These are phyloP conservation scores for Palaemon carinicauda DNA, from an alignment of 1,140 invertebrate genomes.

Conservation along the genomic window DNA sequence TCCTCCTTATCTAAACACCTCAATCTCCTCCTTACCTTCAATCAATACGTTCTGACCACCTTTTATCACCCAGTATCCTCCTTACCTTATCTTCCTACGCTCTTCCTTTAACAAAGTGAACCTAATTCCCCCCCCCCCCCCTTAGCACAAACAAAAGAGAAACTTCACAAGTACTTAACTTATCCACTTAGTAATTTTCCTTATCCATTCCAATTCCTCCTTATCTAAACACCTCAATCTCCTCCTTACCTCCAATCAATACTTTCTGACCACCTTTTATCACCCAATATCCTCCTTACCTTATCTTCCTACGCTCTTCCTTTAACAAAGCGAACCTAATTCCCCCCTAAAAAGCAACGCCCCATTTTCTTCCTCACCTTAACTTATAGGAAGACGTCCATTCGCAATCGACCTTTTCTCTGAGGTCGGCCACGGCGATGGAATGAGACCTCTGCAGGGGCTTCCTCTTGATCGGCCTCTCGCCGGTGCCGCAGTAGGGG, in stretches of 20 bases:
- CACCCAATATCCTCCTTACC: too few species aligned
- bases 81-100: too few species aligned
- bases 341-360: neutral
- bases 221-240: neutral
- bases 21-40: neutral
- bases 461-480: constrained; percentile 56
- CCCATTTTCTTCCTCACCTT: neutral
- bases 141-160: too few species aligned
- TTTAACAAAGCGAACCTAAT: neutral
- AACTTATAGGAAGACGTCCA: constrained; percentile 44
- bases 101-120: too few species aligned
- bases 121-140: neutral
- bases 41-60: neutral
- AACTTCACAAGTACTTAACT: too few species aligned
- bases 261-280: too few species aligned
- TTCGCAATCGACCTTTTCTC: constrained; percentile 35
- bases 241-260: neutral
- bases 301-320: neutral
- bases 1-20: neutral
- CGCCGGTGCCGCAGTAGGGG: constrained; percentile 45
- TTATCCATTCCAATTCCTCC: neutral
- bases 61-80: too few species aligned
- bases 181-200: too few species aligned
- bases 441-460: constrained; percentile 52
- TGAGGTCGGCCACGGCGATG: constrained; percentile 44